Conservation (phyloP, 2,888 invertebrate genomes). For the Epinotia nisella region DNA sequence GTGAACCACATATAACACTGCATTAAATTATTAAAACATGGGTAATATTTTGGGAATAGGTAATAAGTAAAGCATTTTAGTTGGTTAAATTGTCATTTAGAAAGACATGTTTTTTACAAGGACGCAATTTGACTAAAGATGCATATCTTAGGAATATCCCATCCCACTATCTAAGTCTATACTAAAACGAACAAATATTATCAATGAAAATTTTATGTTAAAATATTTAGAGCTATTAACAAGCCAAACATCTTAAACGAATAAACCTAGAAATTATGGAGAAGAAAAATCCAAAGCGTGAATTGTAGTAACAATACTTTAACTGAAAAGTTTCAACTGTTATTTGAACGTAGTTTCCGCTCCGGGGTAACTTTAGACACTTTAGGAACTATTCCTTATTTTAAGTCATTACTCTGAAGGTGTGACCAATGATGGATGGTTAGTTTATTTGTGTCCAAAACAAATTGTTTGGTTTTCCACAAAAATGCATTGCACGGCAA, state of each 20-base stretch:
- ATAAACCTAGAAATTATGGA: not conserved
- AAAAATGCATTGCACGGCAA: no score
- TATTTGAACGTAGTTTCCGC: constrained; percentile 7
- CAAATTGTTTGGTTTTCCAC: no score
- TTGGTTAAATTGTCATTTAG: no score
- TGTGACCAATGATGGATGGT: constrained; percentile 10
- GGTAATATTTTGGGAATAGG: no score
- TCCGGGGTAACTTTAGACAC: constrained; percentile 4
- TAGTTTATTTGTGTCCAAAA: not conserved
- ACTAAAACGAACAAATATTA: no score
- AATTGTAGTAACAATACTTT: not conserved
- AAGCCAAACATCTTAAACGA: not conserved
- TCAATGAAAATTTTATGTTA: no score
- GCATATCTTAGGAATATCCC: no score
- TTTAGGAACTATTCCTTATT: constrained; percentile 18
- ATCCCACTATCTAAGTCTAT: no score
- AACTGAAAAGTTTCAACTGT: not conserved
- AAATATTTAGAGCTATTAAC: no score
- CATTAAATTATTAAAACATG: not conserved
- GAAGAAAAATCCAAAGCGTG: not conserved
- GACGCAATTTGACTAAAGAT: no score
- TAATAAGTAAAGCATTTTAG: no score
- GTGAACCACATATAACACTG: not conserved
- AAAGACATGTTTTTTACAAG: no score
- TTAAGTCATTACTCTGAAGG: constrained; percentile 4